phyloP scores from a whole-genome alignment of 2,113 vertebrate species.

The Rhizomys pruinosus region DNA sequence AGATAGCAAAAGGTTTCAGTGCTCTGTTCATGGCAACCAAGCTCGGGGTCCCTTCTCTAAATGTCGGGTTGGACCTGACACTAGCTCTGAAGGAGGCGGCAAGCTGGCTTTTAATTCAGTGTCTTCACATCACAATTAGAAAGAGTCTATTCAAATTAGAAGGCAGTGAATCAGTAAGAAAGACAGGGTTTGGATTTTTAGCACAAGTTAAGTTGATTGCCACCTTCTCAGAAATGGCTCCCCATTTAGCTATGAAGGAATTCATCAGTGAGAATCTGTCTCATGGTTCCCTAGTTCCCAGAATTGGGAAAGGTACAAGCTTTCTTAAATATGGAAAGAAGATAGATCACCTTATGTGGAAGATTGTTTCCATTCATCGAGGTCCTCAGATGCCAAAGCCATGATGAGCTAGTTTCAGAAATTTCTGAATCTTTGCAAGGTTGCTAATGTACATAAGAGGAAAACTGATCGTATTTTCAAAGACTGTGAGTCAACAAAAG shows the following conservation, averaged over 20 bases:
- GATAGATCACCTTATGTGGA: too few relatives aligned
- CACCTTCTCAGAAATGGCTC: background rate
- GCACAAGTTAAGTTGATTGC: background rate
- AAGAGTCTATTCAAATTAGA: background rate
- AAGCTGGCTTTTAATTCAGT: background rate
- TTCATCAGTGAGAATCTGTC: background rate
- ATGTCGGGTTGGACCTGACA: background rate
- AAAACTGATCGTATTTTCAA: background rate
- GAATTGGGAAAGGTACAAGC: too few relatives aligned
- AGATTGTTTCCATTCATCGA: too few relatives aligned
- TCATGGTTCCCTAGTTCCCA: background rate
- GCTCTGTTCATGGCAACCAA: background rate
- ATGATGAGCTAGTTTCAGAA: background rate
- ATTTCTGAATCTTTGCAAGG: too few relatives aligned
- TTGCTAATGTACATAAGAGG: too few relatives aligned
- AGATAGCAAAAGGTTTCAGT: background rate
- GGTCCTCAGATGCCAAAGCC: background rate
- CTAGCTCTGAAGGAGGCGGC: too few relatives aligned
- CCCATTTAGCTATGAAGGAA: background rate
- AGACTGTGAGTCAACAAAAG: background rate
- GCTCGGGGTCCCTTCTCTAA: background rate
- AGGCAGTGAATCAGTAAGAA: too few relatives aligned
- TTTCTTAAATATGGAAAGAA: background rate
- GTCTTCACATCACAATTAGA: background rate
- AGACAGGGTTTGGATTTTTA: background rate